Conservation (phyloP, 1,140 invertebrate genomes). For the Mesaphorura yosii region DNA sequence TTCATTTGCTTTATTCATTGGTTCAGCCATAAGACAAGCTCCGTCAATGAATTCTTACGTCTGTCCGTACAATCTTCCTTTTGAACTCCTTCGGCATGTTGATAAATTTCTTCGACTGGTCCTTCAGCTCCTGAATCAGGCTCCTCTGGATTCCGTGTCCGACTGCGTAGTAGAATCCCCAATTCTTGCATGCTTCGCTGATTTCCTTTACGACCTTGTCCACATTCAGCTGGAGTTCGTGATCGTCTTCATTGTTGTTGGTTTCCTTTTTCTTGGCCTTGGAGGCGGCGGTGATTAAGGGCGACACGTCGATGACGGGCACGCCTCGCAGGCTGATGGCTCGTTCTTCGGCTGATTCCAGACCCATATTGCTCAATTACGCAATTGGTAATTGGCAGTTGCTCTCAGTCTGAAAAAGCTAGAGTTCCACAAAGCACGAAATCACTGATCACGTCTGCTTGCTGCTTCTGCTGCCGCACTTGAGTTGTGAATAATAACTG, state of each 20-base stretch:
- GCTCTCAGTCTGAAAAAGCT: no score
- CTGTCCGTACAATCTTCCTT: constrained; percentile 4
- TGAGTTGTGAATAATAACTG: no score
- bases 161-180: constrained; percentile 25
- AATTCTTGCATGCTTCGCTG: constrained; percentile 10
- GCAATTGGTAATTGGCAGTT: no score
- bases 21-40: neutral
- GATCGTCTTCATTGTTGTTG: no score
- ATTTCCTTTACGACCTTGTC: constrained; percentile 9
- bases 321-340: no score
- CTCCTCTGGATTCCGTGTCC: constrained; percentile 5
- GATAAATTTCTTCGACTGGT: constrained; percentile 6
- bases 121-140: constrained; percentile 3
- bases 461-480: no score
- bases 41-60: constrained; percentile 3
- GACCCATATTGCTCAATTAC: no score
- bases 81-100: constrained; percentile 16
- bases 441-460: no score
- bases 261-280: no score
- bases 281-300: neutral
- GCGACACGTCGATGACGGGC: constrained; percentile 2
- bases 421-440: no score
- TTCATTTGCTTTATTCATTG: neutral
- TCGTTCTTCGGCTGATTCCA: no score
- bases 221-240: no score